Evolutionary conservation across 1,140 invertebrate genomes (phyloP), one percentile per base, ranked within the genome.

Genomic region (Heliconius eleuchia): DNA sequence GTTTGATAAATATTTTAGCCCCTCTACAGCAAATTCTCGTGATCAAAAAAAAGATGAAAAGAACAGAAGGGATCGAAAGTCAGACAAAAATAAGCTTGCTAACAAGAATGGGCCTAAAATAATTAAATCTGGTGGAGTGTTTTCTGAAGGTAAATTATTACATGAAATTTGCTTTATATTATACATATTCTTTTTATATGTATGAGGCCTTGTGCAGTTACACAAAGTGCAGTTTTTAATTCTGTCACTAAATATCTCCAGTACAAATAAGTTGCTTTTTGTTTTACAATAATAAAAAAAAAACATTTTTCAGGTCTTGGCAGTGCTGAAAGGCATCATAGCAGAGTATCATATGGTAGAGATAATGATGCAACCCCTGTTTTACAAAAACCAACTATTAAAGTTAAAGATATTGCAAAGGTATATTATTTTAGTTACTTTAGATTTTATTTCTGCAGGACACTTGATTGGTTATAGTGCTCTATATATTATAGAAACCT

Each of bases 101-200:
- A 82, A 84, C 1, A 89, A 83, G 79, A 92, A 93, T 88, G 90
- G 89, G 8, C 88, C 91, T 8, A 91, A 88, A 57, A 85, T 95
- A 72, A 91, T 95, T 34, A 94, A 94, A 82, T 92, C 91, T 8
- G 82, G 78, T 81, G 94, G 94, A 73, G 94, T 95, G 11, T 95
- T 95, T 79, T 95, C 94, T 78, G 93, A 95, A 94, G 94, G 86
- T 90, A 84, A 77, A 34, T 73, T 77, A 60, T 73, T 71, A 52
- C 52, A 50, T 30, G 71, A 75, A 66, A 72, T 46, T 18, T n/a
- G 18, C 19, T 55, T 46, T 4, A 16, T 46, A 23, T 23, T 23
- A 23, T 23, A 23, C 30, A 42, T 42, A 46, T 16, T 46, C 3
- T 16, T 46, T 4, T 46, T 16, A 46, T 46, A 11, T 16, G 13